Conservation (phyloP, 2,113 vertebrate genomes). For the Tyrannus savana region DNA sequence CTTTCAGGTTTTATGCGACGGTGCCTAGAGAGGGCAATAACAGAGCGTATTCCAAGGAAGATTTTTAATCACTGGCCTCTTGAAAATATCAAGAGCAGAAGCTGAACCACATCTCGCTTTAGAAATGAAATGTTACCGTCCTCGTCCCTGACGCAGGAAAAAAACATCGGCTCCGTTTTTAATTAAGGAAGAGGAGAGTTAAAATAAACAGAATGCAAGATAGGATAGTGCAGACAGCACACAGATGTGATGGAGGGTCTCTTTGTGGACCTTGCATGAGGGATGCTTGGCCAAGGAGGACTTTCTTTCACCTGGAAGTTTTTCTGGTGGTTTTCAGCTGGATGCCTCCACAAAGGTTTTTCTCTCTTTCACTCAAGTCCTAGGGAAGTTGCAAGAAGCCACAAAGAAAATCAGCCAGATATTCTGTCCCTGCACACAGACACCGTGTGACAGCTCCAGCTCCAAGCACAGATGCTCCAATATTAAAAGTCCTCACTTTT, state of each 20-base stretch:
- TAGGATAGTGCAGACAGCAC: not conserved
- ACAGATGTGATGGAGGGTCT: not conserved
- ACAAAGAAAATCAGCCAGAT: not conserved
- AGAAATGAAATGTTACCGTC: slow-evolving; percentile 45
- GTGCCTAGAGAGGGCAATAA: slow-evolving; percentile 71
- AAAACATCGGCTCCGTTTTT: slow-evolving; percentile 14
- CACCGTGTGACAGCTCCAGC: not conserved
- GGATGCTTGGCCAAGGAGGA: not conserved
- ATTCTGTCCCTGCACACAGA: too few relatives aligned
- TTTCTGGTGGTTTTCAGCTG: not conserved
- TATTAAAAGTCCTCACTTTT: not conserved
- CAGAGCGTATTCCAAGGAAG: slow-evolving; percentile 36
- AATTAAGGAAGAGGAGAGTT: slow-evolving; percentile 18
- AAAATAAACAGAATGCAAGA: not conserved
- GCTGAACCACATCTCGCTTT: slow-evolving; percentile 37
- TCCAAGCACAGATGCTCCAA: not conserved
- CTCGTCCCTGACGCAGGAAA: not conserved
- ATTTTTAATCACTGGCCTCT: slow-evolving; percentile 67
- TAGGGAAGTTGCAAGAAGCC: not conserved
- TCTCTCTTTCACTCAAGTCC: not conserved
- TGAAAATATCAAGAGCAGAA: slow-evolving; percentile 67
- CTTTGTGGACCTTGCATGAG: not conserved
- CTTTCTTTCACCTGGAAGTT: not conserved
- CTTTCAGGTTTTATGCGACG: slow-evolving; percentile 77
- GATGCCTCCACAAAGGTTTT: not conserved